Evolutionary conservation across 2,113 vertebrate species (phyloP), one percentile per base, ranked within the genome.

Genomic region (Pao palembangensis): DNA sequence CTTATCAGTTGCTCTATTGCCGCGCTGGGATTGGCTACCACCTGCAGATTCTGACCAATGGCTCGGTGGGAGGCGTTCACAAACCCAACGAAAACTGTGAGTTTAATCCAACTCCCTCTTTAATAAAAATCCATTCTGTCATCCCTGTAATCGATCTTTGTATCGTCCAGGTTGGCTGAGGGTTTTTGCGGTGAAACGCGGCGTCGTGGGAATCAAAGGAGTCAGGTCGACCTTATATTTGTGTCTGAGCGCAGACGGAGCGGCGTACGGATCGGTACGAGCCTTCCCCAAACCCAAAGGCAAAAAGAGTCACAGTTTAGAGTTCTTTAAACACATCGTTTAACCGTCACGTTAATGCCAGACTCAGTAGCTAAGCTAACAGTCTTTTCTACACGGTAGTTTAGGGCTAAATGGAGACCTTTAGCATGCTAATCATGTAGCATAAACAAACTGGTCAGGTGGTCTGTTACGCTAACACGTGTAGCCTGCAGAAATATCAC

Each of bases 21-120:
- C 80, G 79, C 2, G 78, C 84, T 19, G 88, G 88, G 52, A 91
- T 91, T 44, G 90, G 90, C n/a, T 91, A 77, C 78, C 90, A 91
- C 62, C 77, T 91, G 12, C 88, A 89, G 71, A 86, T 91, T 47
- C 75, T 85, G 44, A 44, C 71, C 52, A 73, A 48, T 8, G 88
- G 89, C 14, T 74, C 55, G 2, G 69, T 90, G 16, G 60, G 78
- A 12, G 90, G 88, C 0, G 64, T 88, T 18, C 89, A 91, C 49
- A 73, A 76, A 53, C 86, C 87, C n/a, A 82, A 57, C 2, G 72
- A 85, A 20, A 68, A 87, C 65, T 83, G 90, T 91, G 83, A 69
- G 90, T 82, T 23, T 3, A 43, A 46, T 19, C 51, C 20, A 5
- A 2, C 21, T 23, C 21, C 21, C 21, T 23, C 21, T 23, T 23